Conservation (phyloP, 2,113 vertebrate genomes). For the Gallinago jamesoni region DNA sequence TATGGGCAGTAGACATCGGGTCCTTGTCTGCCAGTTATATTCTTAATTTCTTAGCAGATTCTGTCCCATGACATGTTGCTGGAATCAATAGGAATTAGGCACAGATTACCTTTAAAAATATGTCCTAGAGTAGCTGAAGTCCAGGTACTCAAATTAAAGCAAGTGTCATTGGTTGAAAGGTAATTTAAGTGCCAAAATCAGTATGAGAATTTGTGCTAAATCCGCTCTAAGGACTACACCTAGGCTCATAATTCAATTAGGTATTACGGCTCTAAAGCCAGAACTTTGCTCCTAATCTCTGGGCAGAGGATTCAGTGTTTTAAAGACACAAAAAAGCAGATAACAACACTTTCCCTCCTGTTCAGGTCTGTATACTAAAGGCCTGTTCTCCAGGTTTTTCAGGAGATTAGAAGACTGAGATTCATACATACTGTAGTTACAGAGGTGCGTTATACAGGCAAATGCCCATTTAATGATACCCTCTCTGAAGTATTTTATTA, state of each 20-base stretch:
- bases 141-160: constrained; percentile 3
- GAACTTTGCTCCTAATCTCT: not conserved
- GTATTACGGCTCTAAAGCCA: not conserved
- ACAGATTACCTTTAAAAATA: not conserved
- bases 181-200: constrained; percentile 41
- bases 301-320: not conserved
- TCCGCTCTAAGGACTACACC: constrained; percentile 11
- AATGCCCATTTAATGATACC: not conserved
- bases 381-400: not conserved
- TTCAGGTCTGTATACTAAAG: not conserved
- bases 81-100: not conserved
- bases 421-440: not conserved
- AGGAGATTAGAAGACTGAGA: not conserved
- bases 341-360: not conserved
- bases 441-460: not conserved
- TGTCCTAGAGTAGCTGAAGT: not conserved
- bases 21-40: not conserved
- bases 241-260: constrained; percentile 19
- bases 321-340: not conserved
- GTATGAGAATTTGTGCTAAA: not conserved
- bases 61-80: not conserved
- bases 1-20: not conserved
- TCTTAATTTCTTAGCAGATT: not conserved
- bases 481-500: not conserved
- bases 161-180: not conserved